phyloP scores from a whole-genome alignment of 2,888 invertebrate genomes.

The Gryllus longicercus region DNA sequence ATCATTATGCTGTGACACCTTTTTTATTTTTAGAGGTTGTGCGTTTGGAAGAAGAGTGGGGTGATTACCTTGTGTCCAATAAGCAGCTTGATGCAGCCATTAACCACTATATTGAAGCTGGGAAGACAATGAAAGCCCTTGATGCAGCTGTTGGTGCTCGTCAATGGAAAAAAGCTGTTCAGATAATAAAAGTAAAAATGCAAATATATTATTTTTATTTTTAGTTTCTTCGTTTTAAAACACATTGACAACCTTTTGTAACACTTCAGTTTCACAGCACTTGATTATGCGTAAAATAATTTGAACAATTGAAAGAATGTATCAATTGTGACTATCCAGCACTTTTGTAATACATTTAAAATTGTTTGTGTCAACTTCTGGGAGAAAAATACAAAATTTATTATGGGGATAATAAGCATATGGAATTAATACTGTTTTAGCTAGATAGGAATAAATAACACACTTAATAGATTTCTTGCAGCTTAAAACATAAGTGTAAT shows the following conservation, averaged over 20 bases:
- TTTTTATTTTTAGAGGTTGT: conserved; percentile 63
- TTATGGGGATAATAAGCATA: not conserved
- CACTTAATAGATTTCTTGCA: too few relatives aligned
- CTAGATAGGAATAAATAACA: too few relatives aligned
- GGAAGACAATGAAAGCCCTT: conserved; percentile 79
- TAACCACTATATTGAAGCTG: conserved; percentile 96
- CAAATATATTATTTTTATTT: not conserved
- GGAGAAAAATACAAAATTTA: not conserved
- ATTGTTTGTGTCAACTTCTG: too few relatives aligned
- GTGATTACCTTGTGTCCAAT: conserved; percentile 72
- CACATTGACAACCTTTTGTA: too few relatives aligned
- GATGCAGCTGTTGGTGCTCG: conserved; percentile 87
- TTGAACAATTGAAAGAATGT: too few relatives aligned
- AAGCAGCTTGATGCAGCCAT: conserved; percentile 95
- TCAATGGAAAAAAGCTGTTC: conserved; percentile 92
- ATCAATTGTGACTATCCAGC: not conserved
- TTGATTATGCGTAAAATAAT: too few relatives aligned
- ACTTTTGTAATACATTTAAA: not conserved
- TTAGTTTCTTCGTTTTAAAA: too few relatives aligned
- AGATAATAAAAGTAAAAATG: conserved; percentile 63
- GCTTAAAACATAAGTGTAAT: too few relatives aligned
- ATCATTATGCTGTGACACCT: too few relatives aligned
- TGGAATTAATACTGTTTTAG: too few relatives aligned
- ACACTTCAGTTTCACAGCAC: too few relatives aligned
- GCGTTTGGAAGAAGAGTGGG: conserved; percentile 90